Evolutionary conservation across 2,113 vertebrate species (phyloP), one percentile per base, ranked within the genome.

Genomic region (Polypterus bichir): DNA sequence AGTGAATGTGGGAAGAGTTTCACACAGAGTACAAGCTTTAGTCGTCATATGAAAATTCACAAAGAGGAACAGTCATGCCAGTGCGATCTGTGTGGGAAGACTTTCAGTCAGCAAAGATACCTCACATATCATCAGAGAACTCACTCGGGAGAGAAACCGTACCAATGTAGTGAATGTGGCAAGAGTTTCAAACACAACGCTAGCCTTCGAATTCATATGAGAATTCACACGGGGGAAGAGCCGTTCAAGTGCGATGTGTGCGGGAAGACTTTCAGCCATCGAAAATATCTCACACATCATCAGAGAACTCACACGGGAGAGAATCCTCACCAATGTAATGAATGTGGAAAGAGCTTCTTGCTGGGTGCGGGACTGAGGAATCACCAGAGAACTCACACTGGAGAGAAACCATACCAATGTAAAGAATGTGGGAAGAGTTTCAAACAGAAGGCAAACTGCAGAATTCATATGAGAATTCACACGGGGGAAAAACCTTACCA

Each of bases 151-250:
- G 27, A 27, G 27, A 27, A 27, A 27, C 27, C 27, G 27, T 27
- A 27, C 27, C 27, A 27, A 27, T 88, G 86, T 1, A 79, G 74
- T 1, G 86, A 86, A 69, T 88, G 86, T 2, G 86, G 86, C 3
- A 81, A 83, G 5, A 82, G 77, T n/a, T 88, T 88, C 11, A 88
- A 88, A 73, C 86, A 88, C 66, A 72, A 86, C 10, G 86, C 84
- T 5, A 88, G 86, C 74, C 61, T 88, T 61, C 73, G 86, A 47
- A 84, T 86, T 70, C 86, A 88, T 72, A 81, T 82, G 73, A 81
- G 86, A 4, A 88, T 88, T 65, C 86, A 88, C 70, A 88, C 86
- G 0, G 86, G 86, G 0, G 86, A 88, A 47, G 86, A 88, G 65
- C 86, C 86, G 9, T 88, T 88, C 44, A 71, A 77, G 47, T 88